A percentile compares a stretch with the other conserved stretches of the same genome.
Conservation (phyloP, 2,888 invertebrate genomes). For the Nomada goodeniana region DNA sequence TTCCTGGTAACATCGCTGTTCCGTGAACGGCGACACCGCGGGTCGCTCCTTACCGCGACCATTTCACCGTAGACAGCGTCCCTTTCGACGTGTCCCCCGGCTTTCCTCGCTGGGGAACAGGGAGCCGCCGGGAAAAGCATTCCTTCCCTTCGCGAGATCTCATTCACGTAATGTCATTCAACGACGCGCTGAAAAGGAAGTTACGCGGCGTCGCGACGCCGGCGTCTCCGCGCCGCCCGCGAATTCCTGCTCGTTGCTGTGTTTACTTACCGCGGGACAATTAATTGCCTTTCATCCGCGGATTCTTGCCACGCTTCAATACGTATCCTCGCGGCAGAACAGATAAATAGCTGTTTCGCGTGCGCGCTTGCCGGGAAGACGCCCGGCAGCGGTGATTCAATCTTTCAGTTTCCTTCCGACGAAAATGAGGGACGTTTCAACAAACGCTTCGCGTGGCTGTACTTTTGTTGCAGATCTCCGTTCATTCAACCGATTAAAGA, state of each 20-base stretch:
- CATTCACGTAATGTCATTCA: conserved; percentile 47
- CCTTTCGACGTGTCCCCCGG: conserved; percentile 11
- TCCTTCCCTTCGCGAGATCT: conserved; percentile 37
- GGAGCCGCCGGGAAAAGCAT: conserved; percentile 34
- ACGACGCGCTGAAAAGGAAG: conserved; percentile 30
- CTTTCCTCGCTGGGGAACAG: conserved; percentile 30
- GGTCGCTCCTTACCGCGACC: conserved; percentile 7
- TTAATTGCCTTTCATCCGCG: conserved; percentile 39
- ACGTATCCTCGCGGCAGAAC: neutral
- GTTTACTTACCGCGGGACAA: conserved; percentile 40
- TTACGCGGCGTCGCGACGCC: conserved; percentile 26
- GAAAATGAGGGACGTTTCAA: neutral
- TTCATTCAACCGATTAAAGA: no score
- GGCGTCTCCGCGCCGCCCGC: conserved; percentile 12
- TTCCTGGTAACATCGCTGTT: conserved; percentile 63
- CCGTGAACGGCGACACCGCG: conserved; percentile 17
- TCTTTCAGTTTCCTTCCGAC: neutral
- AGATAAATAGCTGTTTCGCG: neutral
- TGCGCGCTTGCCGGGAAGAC: neutral
- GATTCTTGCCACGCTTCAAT: conserved; percentile 15
- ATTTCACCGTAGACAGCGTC: conserved; percentile 17
- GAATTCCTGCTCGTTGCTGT: neutral
- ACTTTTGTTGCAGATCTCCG: neutral
- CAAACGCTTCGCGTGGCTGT: neutral
- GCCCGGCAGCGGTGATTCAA: neutral